A percentile compares a stretch with the other conserved stretches of the same genome.
Conservation (phyloP, 2,888 invertebrate genomes). For the Drosophila setosimentum region DNA sequence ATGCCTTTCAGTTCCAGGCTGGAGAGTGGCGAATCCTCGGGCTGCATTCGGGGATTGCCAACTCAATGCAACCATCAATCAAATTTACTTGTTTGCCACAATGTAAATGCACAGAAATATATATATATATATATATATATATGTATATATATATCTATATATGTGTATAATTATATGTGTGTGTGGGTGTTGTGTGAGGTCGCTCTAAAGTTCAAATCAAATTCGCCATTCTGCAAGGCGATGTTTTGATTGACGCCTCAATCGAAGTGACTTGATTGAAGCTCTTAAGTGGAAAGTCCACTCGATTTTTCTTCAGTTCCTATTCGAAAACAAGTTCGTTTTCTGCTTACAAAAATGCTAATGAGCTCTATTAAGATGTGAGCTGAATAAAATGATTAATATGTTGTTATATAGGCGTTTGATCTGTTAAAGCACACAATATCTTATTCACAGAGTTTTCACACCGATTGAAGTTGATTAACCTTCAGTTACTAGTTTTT, state of each 20-base stretch:
- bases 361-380: conserved; percentile 38
- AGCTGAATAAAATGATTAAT: conserved; percentile 40
- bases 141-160: background rate
- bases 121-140: background rate
- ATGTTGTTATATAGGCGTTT: conserved; percentile 25
- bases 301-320: conserved; percentile 11
- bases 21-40: conserved; percentile 39
- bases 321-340: background rate
- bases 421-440: background rate
- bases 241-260: conserved; percentile 61
- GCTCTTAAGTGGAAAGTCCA: conserved; percentile 24
- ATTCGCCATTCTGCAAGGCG: conserved; percentile 13
- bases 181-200: conserved; percentile 35
- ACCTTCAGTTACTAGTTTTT: background rate
- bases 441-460: background rate
- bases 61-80: conserved; percentile 76
- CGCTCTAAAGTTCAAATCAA: conserved; percentile 45
- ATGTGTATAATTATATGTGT: conserved; percentile 37
- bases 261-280: conserved; percentile 54
- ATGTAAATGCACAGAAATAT: conserved; percentile 5
- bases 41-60: conserved; percentile 62
- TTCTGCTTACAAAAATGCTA: conserved; percentile 34
- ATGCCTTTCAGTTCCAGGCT: conserved; percentile 56
- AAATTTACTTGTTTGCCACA: conserved; percentile 54
- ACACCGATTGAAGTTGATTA: background rate